Conservation (phyloP, 2,797 vertebrate genomes). For the Danio albolineatus region DNA sequence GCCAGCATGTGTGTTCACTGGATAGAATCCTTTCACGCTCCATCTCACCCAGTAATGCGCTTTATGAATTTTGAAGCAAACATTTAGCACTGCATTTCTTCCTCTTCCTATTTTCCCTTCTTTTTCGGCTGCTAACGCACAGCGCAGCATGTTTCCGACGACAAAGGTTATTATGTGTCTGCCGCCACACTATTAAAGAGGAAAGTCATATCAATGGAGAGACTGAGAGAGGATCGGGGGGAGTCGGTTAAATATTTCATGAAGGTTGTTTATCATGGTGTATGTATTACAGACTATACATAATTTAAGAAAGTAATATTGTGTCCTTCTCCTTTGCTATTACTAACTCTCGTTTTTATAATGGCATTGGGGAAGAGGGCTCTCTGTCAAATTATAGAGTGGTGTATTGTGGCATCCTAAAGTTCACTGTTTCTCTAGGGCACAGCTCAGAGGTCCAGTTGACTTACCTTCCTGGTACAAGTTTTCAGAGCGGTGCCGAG, state of each 20-base stretch:
- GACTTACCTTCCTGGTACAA: conserved; percentile 36
- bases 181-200: conserved; percentile 24
- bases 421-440: conserved; percentile 16
- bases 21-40: conserved; percentile 62
- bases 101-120: conserved; percentile 10
- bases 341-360: conserved; percentile 57
- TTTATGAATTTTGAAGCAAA: conserved; percentile 65
- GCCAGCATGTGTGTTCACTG: conserved; percentile 54
- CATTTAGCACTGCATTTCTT: conserved; percentile 53
- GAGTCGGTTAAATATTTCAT: conserved; percentile 68
- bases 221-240: conserved; percentile 35
- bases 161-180: conserved; percentile 49
- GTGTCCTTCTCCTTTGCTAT: conserved; percentile 63
- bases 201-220: conserved; percentile 27
- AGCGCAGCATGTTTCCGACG: conserved; percentile 40
- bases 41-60: conserved; percentile 61
- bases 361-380: conserved; percentile 1
- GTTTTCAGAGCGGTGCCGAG: conserved; percentile 37
- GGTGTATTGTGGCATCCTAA: conserved; percentile 37
- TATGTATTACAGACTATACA: conserved; percentile 67
- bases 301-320: conserved; percentile 70
- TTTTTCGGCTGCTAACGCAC: conserved; percentile 3
- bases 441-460: conserved; percentile 30
- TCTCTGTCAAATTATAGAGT: conserved; percentile 43
- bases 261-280: conserved; percentile 66